Base-by-base conservation (phyloP, 1,140 invertebrate genomes). In the Wiebesia pumilae region DNA sequence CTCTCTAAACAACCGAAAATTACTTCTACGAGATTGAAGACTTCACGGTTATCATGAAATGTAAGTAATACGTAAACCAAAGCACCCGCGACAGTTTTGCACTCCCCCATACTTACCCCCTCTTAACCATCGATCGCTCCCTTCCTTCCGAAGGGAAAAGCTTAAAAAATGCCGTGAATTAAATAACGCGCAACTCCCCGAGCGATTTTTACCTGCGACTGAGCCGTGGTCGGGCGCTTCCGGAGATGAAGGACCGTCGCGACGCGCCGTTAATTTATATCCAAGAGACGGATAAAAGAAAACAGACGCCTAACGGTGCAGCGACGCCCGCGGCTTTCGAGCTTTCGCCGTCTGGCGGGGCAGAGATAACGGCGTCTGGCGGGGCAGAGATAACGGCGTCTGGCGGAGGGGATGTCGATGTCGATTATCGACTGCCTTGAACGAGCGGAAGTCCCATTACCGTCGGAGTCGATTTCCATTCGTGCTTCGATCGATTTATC, bases 231-330 rank as follows among this genome's bases (percentile, higher is more conserved):
- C 75, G 71, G 27, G 83, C 69, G 40, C 71, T 43, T 47, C 21
- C 10, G 35, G 84, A 75, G 84, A 79, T 81, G 69, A 75, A 69
- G 84, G 78, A 75, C 79, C 84, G 73, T 12, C n/a, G 54, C 75
- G 82, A 77, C 82, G 73, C 83, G 30, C 71, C 6, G 84, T 40
- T 81, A 85, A 85, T 85, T 85, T 81, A 81, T 85, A 81, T 78
- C 19, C 78, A 78, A 75, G 43, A 43, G 51, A n/a, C 47, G 30
- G 69, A 54, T 79, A 54, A 79, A 21, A 33, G 30, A 2, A 24
- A 71, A 65, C 40, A 47, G 40, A 27, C 40, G 71, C 54, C 27
- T 84, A 84, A 84, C 82, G 75, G 84, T 85, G 51, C 69, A 69
- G 9, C 54, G 69, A 38, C 40, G 71, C 71, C 33, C 43, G 30